phyloP scores from a whole-genome alignment of 1,140 invertebrate genomes.

The Drosophila hydei region DNA sequence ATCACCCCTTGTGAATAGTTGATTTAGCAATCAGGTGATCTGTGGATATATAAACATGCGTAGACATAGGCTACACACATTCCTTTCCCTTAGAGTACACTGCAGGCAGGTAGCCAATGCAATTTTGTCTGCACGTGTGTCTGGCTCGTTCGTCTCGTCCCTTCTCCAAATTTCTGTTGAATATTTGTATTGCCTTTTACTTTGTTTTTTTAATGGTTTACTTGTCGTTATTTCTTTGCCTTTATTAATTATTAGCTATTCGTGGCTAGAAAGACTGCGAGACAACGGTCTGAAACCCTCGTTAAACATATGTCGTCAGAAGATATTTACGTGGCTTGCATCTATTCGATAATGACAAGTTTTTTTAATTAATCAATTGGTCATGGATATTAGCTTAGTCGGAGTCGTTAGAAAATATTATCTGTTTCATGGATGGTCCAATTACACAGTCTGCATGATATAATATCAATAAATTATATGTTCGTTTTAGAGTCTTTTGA shows the following conservation, averaged over 20 bases:
- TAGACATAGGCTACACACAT: too few relatives aligned
- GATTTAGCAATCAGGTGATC: too few relatives aligned
- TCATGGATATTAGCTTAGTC: too few relatives aligned
- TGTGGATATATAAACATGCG: too few relatives aligned
- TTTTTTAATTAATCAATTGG: neutral
- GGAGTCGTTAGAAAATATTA: too few relatives aligned
- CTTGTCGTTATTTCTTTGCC: conserved; percentile 56
- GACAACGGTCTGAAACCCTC: conserved; percentile 63
- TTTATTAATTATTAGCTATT: conserved; percentile 59
- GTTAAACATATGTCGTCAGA: conserved; percentile 76
- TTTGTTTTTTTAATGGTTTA: conserved; percentile 53
- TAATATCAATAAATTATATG: too few relatives aligned
- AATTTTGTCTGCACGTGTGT: conserved; percentile 57
- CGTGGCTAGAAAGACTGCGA: conserved; percentile 59
- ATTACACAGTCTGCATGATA: too few relatives aligned
- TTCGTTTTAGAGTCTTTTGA: too few relatives aligned
- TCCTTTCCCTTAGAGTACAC: conserved; percentile 11
- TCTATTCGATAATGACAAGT: conserved; percentile 42
- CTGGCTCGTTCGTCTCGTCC: conserved; percentile 21
- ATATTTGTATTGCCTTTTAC: conserved; percentile 47
- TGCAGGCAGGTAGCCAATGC: conserved; percentile 28
- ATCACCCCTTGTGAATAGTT: too few relatives aligned
- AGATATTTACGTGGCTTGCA: conserved; percentile 42
- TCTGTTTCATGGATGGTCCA: too few relatives aligned
- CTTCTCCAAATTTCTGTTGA: conserved; percentile 45